phyloP scores from a whole-genome alignment of 64 coral and sea anemone species.

The Anthopleura sola region DNA sequence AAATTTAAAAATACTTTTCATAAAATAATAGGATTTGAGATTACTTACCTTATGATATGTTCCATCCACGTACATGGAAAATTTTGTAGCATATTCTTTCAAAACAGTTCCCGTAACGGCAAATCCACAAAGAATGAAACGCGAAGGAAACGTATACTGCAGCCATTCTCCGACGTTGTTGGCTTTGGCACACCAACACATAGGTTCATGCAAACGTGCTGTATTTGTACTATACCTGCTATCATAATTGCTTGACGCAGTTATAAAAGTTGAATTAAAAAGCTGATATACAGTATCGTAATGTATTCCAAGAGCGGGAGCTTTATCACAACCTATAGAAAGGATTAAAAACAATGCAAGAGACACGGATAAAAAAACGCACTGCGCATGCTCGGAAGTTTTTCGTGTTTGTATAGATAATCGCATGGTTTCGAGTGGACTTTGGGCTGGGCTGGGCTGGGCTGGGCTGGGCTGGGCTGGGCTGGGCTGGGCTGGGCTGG shows the following conservation, averaged over 20 bases:
- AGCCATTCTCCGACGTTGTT: not conserved
- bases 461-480: too few relatives aligned
- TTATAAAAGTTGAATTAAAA: not conserved
- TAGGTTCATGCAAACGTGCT: not conserved
- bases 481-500: too few relatives aligned
- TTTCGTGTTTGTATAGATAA: too few relatives aligned
- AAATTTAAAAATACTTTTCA: too few relatives aligned
- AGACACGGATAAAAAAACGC: too few relatives aligned
- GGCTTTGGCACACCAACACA: not conserved
- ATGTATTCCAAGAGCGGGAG: not conserved
- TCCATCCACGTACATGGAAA: conserved; percentile 1
- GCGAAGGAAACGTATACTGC: not conserved
- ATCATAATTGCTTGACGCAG: not conserved
- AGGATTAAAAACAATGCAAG: too few relatives aligned
- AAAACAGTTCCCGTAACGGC: not conserved
- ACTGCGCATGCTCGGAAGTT: too few relatives aligned
- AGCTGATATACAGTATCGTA: not conserved
- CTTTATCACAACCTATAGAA: not conserved
- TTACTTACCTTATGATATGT: not conserved
- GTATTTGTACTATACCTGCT: not conserved
- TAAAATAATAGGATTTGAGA: not conserved
- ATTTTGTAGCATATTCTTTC: not conserved
- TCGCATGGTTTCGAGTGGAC: too few relatives aligned
- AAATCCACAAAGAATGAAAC: not conserved
- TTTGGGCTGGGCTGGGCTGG: too few relatives aligned